These are phyloP conservation scores for Hypolimnas misippus DNA, from an alignment of 2,888 invertebrate genomes.

Conservation along the genomic window DNA sequence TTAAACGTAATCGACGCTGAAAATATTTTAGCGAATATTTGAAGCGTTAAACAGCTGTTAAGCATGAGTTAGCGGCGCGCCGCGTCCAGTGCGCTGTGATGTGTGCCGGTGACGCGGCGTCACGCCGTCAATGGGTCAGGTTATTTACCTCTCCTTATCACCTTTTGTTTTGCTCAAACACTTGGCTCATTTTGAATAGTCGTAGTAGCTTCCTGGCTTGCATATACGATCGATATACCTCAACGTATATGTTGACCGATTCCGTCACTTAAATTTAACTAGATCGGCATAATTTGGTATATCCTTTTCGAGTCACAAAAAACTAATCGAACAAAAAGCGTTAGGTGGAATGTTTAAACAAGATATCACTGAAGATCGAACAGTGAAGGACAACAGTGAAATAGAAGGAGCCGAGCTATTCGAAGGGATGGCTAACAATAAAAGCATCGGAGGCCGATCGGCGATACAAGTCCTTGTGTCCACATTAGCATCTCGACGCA, in stretches of 20 bases:
- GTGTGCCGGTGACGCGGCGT: conserved; percentile 54
- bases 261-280: not conserved
- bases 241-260: not conserved
- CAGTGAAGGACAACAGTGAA: conserved; percentile 69
- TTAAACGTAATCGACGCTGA: conserved; percentile 51
- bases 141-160: conserved; percentile 83
- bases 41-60: conserved; percentile 71
- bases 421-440: conserved; percentile 73
- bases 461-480: conserved; percentile 83
- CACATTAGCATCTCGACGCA: conserved; percentile 82
- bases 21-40: conserved; percentile 67
- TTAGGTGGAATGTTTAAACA: conserved; percentile 59
- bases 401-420: conserved; percentile 74
- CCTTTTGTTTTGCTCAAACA: conserved; percentile 82
- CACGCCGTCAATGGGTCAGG: conserved; percentile 79
- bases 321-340: conserved; percentile 35
- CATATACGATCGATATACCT: conserved; percentile 34
- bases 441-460: conserved; percentile 78
- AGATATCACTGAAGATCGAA: conserved; percentile 69
- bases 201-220: conserved; percentile 49
- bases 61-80: conserved; percentile 50
- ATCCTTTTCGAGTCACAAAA: conserved; percentile 23
- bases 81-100: conserved; percentile 44
- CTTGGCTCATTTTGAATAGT: conserved; percentile 62
- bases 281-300: conserved; percentile 17